These are phyloP conservation scores for Melanaphis sacchari DNA, from an alignment of 1,140 invertebrate genomes.

Conservation along the genomic window DNA sequence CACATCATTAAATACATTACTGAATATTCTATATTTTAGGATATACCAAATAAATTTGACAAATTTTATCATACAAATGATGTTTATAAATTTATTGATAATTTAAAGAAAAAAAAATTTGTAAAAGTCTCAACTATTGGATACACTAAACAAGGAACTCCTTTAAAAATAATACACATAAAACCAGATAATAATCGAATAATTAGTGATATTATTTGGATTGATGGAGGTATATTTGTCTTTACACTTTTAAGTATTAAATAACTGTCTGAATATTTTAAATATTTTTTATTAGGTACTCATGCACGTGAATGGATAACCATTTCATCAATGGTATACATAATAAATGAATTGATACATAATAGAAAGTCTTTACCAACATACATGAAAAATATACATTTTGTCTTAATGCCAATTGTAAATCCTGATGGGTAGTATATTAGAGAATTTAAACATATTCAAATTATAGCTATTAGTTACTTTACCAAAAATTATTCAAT, in stretches of 20 bases:
- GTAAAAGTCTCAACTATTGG: constrained; percentile 26
- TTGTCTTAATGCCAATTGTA: constrained; percentile 68
- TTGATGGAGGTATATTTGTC: constrained; percentile 33
- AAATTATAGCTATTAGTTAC: background rate
- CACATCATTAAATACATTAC: background rate
- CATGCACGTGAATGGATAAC: constrained; percentile 83
- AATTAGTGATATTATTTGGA: constrained; percentile 26
- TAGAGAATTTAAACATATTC: background rate
- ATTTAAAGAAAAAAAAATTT: constrained; percentile 13
- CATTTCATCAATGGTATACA: constrained; percentile 72
- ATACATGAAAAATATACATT: constrained; percentile 71
- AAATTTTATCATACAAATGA: constrained; percentile 35
- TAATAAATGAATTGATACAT: constrained; percentile 77
- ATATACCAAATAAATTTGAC: background rate
- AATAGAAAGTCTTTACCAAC: constrained; percentile 73
- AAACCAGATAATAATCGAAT: background rate
- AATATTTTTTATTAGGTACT: no score
- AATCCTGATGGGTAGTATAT: constrained; percentile 71
- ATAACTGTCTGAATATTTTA: background rate
- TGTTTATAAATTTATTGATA: constrained; percentile 31
- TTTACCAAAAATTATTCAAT: background rate
- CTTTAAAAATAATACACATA: constrained; percentile 23
- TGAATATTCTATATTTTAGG: background rate
- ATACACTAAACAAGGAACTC: constrained; percentile 17
- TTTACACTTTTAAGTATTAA: background rate